phyloP scores from a whole-genome alignment of 2,797 vertebrate species.

The Manis javanica region DNA sequence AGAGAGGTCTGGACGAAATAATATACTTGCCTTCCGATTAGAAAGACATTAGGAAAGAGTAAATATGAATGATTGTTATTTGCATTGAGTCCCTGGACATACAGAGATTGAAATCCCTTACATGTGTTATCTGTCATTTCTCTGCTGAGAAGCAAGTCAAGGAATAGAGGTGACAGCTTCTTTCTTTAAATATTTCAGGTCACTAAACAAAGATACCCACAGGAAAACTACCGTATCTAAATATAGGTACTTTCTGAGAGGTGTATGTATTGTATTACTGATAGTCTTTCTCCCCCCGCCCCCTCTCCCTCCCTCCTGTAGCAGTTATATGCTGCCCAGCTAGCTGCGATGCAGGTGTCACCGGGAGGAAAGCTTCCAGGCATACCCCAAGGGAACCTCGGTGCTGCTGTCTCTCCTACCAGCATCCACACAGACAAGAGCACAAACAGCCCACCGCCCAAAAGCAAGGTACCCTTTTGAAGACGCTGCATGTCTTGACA shows the following conservation, averaged over 20 bases:
- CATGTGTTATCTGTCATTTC: constrained; percentile 85
- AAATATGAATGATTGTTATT: constrained; percentile 47
- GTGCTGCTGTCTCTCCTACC: constrained; percentile 94
- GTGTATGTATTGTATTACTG: constrained; percentile 88
- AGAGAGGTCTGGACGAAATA: neutral
- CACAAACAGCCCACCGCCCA: constrained; percentile 94
- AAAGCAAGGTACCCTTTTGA: constrained; percentile 93
- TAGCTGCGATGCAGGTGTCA: constrained; percentile 99
- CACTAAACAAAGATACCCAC: constrained; percentile 82
- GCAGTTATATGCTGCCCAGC: constrained; percentile 99
- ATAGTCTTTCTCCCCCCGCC: constrained; percentile 74
- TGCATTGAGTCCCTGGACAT: constrained; percentile 51
- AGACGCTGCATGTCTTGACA: constrained; percentile 21
- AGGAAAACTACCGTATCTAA: constrained; percentile 75
- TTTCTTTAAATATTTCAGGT: constrained; percentile 80
- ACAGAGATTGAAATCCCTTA: constrained; percentile 84
- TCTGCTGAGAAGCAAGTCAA: constrained; percentile 85
- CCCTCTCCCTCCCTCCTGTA: constrained; percentile 77
- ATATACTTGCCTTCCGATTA: neutral
- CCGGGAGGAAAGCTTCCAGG: constrained; percentile 96
- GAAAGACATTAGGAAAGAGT: neutral
- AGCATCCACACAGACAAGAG: constrained; percentile 96
- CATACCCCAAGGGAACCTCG: constrained; percentile 93
- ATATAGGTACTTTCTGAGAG: constrained; percentile 78
- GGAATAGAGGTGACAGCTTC: constrained; percentile 80